phyloP scores from a whole-genome alignment of 1,140 invertebrate species.

The Lucilia sericata region DNA sequence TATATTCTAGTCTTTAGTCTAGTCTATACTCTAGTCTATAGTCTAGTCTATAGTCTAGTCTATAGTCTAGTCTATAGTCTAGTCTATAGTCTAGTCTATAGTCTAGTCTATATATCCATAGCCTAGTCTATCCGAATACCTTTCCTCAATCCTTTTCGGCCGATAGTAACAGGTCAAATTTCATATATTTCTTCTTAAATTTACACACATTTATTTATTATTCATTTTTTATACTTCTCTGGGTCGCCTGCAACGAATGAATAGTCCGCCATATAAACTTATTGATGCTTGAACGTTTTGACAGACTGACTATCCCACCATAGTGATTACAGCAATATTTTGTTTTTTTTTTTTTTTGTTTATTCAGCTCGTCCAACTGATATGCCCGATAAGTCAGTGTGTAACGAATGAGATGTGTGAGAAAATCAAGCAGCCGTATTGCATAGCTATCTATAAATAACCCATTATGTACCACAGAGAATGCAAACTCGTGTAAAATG shows the following conservation, averaged over 20 bases:
- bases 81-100: no score
- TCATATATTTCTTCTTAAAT: background rate
- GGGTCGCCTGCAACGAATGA: background rate
- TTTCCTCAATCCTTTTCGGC: no score
- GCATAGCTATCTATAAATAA: background rate
- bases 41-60: no score
- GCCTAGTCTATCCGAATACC: no score
- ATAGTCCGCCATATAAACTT: background rate
- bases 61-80: no score
- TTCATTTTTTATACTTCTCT: background rate
- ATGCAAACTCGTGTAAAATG: background rate
- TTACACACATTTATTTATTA: conserved; percentile 1
- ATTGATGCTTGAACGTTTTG: background rate
- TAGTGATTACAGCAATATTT: background rate
- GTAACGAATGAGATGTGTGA: background rate
- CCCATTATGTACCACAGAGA: background rate
- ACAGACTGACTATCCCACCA: background rate
- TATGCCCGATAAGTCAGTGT: background rate
- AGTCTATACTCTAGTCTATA: no score
- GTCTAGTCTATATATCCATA: no score
- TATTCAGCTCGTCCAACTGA: background rate
- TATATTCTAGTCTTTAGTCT: no score
- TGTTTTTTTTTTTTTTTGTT: background rate
- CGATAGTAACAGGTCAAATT: no score
- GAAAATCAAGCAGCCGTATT: background rate